These are phyloP conservation scores for Phymanthus crucifer DNA, from an alignment of 92 coral and sea anemone genomes.

Conservation along the genomic window DNA sequence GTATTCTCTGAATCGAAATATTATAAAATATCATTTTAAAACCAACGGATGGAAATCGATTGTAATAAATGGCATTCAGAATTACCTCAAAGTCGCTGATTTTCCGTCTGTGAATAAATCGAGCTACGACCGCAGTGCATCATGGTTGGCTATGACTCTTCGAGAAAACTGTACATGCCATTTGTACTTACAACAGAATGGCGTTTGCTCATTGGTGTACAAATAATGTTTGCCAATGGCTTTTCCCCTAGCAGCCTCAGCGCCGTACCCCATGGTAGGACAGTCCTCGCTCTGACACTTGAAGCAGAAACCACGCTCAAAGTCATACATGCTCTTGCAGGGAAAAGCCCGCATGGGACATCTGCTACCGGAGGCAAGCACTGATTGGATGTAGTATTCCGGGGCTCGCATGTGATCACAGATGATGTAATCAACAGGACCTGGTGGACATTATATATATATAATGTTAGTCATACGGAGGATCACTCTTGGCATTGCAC, in stretches of 20 bases:
- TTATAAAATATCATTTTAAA: too few relatives aligned
- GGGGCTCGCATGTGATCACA: conserved; percentile 81
- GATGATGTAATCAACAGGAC: conserved; percentile 40
- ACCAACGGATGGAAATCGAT: too few relatives aligned
- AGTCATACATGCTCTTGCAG: conserved; percentile 57
- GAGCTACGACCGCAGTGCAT: too few relatives aligned
- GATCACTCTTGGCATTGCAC: too few relatives aligned
- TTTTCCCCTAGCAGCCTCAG: conserved; percentile 37
- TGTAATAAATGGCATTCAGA: too few relatives aligned
- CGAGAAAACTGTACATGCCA: not conserved
- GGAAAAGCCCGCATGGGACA: conserved; percentile 77
- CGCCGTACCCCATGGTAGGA: conserved; percentile 72
- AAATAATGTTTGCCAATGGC: conserved; percentile 56
- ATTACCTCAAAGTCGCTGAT: too few relatives aligned
- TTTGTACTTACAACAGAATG: conserved; percentile 65
- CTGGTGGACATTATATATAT: conserved; percentile 1
- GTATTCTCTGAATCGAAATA: too few relatives aligned
- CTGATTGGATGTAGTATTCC: conserved; percentile 66
- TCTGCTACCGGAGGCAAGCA: conserved; percentile 27
- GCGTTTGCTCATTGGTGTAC: conserved; percentile 41
- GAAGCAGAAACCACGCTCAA: conserved; percentile 76
- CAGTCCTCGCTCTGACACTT: conserved; percentile 25
- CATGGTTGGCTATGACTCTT: too few relatives aligned
- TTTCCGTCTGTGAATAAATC: too few relatives aligned
- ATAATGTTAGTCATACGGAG: too few relatives aligned